phyloP scores from a whole-genome alignment of 1,140 invertebrate genomes.

The Macrostomum lignano region DNA sequence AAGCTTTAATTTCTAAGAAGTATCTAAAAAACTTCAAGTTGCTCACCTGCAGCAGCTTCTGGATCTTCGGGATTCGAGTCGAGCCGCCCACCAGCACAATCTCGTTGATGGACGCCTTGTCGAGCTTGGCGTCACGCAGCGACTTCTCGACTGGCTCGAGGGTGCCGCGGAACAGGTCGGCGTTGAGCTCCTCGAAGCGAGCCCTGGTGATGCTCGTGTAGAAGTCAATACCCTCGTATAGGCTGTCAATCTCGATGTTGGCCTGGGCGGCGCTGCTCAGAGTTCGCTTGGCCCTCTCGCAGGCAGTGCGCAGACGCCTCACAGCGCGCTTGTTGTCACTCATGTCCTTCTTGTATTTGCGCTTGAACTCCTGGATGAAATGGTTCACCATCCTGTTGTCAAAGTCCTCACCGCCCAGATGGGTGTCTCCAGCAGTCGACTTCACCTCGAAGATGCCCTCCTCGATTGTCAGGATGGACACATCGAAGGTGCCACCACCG shows the following conservation, averaged over 20 bases:
- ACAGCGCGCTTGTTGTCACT: conserved; percentile 44
- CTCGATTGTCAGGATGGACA: conserved; percentile 41
- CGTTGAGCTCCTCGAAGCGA: conserved; percentile 38
- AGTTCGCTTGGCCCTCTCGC: conserved; percentile 75
- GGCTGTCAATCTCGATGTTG: conserved; percentile 15
- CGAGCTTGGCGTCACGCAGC: conserved; percentile 64
- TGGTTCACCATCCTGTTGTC: too few species aligned
- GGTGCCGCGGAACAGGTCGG: conserved; percentile 56
- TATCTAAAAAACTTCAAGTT: too few species aligned
- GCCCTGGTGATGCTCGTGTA: conserved; percentile 47
- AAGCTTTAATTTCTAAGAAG: too few species aligned
- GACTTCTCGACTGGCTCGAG: conserved; percentile 82
- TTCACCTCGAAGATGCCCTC: conserved; percentile 78
- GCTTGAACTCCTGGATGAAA: conserved; percentile 38
- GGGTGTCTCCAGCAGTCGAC: conserved; percentile 54
- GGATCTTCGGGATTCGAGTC: conserved; percentile 74
- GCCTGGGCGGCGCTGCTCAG: conserved; percentile 39
- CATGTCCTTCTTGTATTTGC: conserved; percentile 82
- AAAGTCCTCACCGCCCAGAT: too few species aligned
- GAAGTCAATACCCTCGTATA: conserved; percentile 80
- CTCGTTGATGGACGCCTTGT: conserved; percentile 64
- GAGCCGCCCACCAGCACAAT: conserved; percentile 88
- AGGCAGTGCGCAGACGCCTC: conserved; percentile 60
- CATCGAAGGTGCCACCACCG: conserved; percentile 90
- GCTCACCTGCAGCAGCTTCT: conserved; percentile 27